Conservation (phyloP, 2,888 invertebrate genomes). For the Philonicus albiceps region DNA sequence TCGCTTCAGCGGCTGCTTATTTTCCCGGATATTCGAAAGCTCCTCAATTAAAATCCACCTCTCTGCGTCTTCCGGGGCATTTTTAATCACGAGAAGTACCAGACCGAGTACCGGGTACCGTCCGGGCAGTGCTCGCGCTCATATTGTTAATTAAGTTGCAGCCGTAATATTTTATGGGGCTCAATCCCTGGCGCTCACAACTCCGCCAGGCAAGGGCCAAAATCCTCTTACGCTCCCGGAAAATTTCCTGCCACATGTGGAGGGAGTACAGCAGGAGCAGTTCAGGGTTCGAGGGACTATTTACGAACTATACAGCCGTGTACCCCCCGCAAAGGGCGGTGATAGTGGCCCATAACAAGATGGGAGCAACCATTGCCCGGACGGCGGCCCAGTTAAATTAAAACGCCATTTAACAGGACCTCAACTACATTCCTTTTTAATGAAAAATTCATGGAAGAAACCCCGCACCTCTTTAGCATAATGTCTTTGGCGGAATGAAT, state of each 20-base stretch:
- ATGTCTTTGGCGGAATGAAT: background rate
- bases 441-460: slow-evolving; percentile 4
- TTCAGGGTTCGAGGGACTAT: background rate
- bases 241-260: background rate
- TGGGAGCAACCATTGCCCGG: background rate
- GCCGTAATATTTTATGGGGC: background rate
- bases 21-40: background rate
- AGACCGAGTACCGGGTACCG: background rate
- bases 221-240: background rate
- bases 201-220: background rate
- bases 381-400: background rate
- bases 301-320: background rate
- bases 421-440: slow-evolving; percentile 8
- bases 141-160: background rate
- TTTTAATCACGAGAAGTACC: background rate
- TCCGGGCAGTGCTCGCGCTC: background rate
- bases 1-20: background rate
- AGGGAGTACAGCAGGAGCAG: background rate
- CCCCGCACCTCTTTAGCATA: slow-evolving; percentile 1
- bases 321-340: background rate
- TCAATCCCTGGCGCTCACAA: background rate
- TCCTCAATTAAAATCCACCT: background rate
- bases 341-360: background rate
- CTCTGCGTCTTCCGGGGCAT: background rate
- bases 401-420: slow-evolving; percentile 7